Conservation (phyloP, 2,113 vertebrate species). For the Garra rufa region DNA sequence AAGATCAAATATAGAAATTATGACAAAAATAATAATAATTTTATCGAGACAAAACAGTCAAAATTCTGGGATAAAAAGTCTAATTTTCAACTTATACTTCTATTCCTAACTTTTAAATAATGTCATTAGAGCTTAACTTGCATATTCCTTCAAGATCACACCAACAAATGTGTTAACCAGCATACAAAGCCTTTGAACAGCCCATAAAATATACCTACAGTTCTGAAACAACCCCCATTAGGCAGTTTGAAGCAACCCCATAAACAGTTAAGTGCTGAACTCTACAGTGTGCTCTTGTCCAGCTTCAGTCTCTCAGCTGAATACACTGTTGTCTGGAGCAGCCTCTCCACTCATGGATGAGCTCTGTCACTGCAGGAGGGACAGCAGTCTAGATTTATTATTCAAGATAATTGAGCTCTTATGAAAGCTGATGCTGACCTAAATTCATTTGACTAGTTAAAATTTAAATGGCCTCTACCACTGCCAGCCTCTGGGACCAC, state of each 20-base stretch:
- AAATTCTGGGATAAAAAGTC: too few species aligned
- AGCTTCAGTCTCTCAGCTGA: constrained; percentile 11
- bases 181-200: background rate
- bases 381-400: constrained; percentile 51
- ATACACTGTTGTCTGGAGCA: constrained; percentile 25
- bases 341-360: background rate
- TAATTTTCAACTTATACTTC: too few species aligned
- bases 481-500: constrained; percentile 31
- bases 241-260: background rate
- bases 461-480: constrained; percentile 53
- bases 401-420: constrained; percentile 55
- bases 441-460: constrained; percentile 52
- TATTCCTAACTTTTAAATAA: background rate
- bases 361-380: constrained; percentile 24
- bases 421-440: constrained; percentile 51
- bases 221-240: background rate
- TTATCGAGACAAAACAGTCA: too few species aligned
- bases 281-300: constrained; percentile 6
- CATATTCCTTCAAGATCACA: background rate
- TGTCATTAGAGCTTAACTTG: background rate
- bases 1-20: too few species aligned
- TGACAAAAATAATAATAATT: too few species aligned
- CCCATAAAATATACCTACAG: background rate
- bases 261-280: constrained; percentile 9
- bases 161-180: background rate